Percentiles rank a stretch among this genome's conserved stretches.
phyloP scores from a whole-genome alignment of 2,888 invertebrate genomes.

The Yponomeuta sedellus region DNA sequence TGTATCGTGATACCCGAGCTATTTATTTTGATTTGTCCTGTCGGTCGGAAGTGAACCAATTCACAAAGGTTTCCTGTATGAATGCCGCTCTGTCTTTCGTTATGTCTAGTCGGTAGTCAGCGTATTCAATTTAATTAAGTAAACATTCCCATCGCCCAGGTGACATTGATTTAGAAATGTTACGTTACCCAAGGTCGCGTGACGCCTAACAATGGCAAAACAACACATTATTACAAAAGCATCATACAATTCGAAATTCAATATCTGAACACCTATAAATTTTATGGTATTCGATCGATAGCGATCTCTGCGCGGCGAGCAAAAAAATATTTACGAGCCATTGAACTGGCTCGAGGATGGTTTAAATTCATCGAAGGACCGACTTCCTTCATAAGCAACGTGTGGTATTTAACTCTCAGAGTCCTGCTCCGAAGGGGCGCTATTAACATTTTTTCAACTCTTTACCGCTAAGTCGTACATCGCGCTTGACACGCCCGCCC shows the following conservation, averaged over 20 bases:
- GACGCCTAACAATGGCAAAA: not conserved
- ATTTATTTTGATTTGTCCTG: too few relatives aligned
- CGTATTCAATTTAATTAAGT: constrained; percentile 18
- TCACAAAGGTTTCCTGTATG: too few relatives aligned
- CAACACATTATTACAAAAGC: constrained; percentile 34
- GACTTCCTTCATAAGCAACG: constrained; percentile 17
- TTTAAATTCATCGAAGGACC: constrained; percentile 55
- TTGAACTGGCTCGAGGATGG: constrained; percentile 42
- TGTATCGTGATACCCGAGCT: too few relatives aligned
- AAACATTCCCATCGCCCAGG: constrained; percentile 27
- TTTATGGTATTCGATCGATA: constrained; percentile 56
- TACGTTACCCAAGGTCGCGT: not conserved
- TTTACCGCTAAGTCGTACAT: constrained; percentile 10
- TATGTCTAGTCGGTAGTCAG: too few relatives aligned
- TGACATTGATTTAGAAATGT: not conserved
- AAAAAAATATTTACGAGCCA: constrained; percentile 51
- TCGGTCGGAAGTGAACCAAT: too few relatives aligned
- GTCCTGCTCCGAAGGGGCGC: constrained; percentile 18
- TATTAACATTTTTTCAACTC: constrained; percentile 23
- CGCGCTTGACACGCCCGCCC: constrained; percentile 10
- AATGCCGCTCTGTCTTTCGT: too few relatives aligned
- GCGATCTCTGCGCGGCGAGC: constrained; percentile 42
- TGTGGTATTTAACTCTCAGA: constrained; percentile 29
- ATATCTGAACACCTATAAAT: constrained; percentile 57
- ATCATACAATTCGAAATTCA: constrained; percentile 54